Evolutionary conservation across 2,113 vertebrate species (phyloP).

Genomic region (Lepidiolamprologus cunningtoni): DNA sequence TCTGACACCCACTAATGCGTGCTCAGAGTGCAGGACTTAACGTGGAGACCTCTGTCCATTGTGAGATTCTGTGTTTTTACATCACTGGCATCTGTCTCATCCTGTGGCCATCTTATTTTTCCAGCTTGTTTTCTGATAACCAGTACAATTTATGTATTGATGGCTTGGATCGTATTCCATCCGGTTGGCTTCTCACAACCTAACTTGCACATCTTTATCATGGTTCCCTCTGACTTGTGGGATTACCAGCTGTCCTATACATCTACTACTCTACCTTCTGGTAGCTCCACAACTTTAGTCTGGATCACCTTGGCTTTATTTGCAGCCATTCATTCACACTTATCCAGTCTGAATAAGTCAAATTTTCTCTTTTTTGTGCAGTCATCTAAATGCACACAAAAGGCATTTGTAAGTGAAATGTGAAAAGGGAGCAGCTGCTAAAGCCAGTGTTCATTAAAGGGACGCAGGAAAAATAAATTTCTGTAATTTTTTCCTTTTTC

Average conservation of each 20-base stretch:
- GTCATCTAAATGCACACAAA: neutral
- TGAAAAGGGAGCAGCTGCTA: neutral
- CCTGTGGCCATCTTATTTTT: neutral
- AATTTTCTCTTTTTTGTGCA: neutral
- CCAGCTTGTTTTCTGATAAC: neutral
- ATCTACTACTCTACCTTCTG: neutral
- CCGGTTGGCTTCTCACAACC: neutral
- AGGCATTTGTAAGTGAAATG: neutral
- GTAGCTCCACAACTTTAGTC: neutral
- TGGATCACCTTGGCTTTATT: neutral
- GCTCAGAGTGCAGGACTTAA: neutral
- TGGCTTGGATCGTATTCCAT: neutral
- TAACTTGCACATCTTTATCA: neutral
- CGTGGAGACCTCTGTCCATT: neutral
- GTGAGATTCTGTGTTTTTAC: neutral
- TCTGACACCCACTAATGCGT: neutral
- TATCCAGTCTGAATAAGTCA: neutral
- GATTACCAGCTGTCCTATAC: neutral
- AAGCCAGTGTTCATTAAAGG: neutral
- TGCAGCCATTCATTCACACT: neutral
- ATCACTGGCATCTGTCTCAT: neutral
- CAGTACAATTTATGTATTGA: neutral
- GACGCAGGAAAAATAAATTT: accelerated
- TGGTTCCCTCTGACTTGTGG: neutral
- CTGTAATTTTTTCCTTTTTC: neutral